Evolutionary conservation across 1,140 invertebrate species (phyloP), one percentile per base, ranked within the genome.

Genomic region (Hylaeus anthracinus): DNA sequence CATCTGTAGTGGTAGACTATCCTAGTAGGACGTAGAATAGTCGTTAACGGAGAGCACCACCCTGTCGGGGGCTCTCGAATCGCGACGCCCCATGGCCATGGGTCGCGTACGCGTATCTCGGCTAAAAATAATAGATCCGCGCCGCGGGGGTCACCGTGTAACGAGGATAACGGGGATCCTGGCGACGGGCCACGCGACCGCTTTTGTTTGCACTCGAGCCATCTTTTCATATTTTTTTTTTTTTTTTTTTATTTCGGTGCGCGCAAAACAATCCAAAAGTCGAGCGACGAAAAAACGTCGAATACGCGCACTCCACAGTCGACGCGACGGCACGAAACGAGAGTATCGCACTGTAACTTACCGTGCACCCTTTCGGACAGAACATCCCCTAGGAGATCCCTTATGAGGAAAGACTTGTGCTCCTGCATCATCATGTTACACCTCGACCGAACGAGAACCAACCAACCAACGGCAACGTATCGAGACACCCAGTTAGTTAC

Each of bases 391-490:
- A 97, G 93, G 26, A 97, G 94, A 91, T 97, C 96, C 84, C 95
- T 95, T 79, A 97, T 97, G 15, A 97, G 90, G 91, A 97, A 97
- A 2, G 96, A 97, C 89, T 97, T 97, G 82, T 96, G 95, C 91
- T 97, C 96, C 90, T 96, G 95, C 93, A 94, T 94, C 85, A 83
- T 92, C 26, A 55, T 58, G 74, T 61, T 48, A 26, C n/a, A 61
- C 48, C 9, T 26, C 51, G 9, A 26, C 37, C 48, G 39, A 43
- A 48, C 45, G 14, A 70, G 5, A 51, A 63, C 75, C 26, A 63
- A 60, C 15, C 37, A 8, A 39, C 39, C 6, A 45, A 6, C 48
- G 39, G 51, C 2, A 3, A 37, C 5, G 6, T 1, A 4, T 6
- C 12, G 15, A 45, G 26, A 26, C 26, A 26, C 26, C 26, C 26